phyloP scores from a whole-genome alignment of 2,113 vertebrate species.

The Marmota monax region DNA sequence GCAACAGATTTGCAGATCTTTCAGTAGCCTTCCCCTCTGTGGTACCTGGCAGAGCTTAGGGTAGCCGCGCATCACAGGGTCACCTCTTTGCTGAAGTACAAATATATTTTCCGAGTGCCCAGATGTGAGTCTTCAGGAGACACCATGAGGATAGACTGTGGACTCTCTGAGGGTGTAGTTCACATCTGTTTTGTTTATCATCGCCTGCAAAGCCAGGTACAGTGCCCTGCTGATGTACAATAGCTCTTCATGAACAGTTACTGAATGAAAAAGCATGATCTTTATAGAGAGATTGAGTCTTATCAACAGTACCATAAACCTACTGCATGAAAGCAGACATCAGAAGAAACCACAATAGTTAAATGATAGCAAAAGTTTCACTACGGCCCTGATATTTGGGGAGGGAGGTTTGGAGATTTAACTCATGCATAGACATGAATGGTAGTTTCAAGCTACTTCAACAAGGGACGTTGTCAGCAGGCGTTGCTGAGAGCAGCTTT shows the following conservation, averaged over 20 bases:
- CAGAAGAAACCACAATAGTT: not conserved
- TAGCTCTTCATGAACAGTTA: not conserved
- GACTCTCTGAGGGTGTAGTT: not conserved
- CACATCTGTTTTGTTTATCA: not conserved
- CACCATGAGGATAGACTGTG: not conserved
- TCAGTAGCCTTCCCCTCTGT: not conserved
- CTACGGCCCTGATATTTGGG: not conserved
- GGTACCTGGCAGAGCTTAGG: not conserved
- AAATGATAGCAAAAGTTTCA: not conserved
- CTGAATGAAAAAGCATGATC: not conserved
- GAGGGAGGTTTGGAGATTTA: not conserved
- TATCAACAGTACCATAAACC: not conserved
- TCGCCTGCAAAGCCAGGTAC: not conserved
- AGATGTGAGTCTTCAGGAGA: not conserved
- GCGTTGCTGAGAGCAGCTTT: not conserved
- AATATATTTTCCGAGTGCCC: not conserved
- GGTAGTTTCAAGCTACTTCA: too few species aligned
- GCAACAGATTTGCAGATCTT: too few species aligned
- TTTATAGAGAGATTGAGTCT: not conserved
- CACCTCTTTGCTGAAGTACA: not conserved
- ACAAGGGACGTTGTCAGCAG: not conserved
- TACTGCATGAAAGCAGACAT: not conserved
- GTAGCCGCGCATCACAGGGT: too few species aligned
- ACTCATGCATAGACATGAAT: not conserved
- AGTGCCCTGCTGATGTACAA: not conserved